These are phyloP conservation scores for Ferdinandea cuprea DNA, from an alignment of 2,888 invertebrate genomes.

Conservation along the genomic window DNA sequence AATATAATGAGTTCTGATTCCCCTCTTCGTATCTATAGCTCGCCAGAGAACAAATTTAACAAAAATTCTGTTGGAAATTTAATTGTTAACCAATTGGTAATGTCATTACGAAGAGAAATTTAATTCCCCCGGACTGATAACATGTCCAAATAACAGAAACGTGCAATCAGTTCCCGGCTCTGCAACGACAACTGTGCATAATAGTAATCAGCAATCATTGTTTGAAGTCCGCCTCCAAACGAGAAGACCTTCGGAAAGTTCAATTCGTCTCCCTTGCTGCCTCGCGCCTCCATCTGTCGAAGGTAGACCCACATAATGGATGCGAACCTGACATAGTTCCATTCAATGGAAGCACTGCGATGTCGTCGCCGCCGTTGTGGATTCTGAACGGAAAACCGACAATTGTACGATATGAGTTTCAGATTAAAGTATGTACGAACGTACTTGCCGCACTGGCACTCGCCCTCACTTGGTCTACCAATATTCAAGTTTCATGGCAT, in stretches of 20 bases:
- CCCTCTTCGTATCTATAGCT: neutral
- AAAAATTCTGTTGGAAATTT: neutral
- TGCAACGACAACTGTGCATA: neutral
- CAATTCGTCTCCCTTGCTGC: slow-evolving; percentile 37
- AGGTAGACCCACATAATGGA: slow-evolving; percentile 65
- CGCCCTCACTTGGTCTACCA: slow-evolving; percentile 21
- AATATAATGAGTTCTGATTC: neutral
- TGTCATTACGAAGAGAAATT: slow-evolving; percentile 12
- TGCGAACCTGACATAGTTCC: slow-evolving; percentile 72
- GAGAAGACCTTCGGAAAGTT: slow-evolving; percentile 54
- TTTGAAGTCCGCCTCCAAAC: slow-evolving; percentile 39
- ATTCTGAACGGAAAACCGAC: slow-evolving; percentile 45
- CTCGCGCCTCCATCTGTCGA: slow-evolving; percentile 8
- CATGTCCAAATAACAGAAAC: neutral
- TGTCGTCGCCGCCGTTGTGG: slow-evolving; percentile 13
- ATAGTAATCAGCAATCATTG: slow-evolving; percentile 33
- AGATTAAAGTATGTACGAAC: slow-evolving; percentile 42
- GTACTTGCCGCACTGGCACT: neutral
- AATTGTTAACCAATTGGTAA: slow-evolving; percentile 11
- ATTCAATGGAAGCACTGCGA: slow-evolving; percentile 34
- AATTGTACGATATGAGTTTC: slow-evolving; percentile 51
- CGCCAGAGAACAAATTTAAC: too few relatives aligned
- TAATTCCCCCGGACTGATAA: slow-evolving; percentile 8
- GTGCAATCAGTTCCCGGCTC: neutral
- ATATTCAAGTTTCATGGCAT: slow-evolving; percentile 32